A percentile compares a stretch with the other conserved stretches of the same genome.
phyloP scores from a whole-genome alignment of 2,113 vertebrate genomes.

The Centropristis striata region DNA sequence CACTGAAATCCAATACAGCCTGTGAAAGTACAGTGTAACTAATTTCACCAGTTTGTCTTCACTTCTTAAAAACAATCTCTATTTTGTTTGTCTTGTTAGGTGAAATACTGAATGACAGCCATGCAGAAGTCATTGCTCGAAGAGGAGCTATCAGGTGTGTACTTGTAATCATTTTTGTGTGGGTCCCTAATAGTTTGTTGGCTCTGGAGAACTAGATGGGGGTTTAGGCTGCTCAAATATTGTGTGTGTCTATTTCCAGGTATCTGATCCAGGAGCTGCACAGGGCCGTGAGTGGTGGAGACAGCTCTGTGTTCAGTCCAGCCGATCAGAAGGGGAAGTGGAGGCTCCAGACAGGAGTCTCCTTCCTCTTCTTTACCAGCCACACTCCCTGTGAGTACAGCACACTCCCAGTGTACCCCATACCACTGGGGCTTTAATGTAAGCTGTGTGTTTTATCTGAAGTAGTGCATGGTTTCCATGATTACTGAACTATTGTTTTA shows the following conservation, averaged over 20 bases:
- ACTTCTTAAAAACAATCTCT: background rate
- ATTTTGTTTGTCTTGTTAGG: slow-evolving; percentile 78
- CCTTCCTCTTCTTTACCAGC: slow-evolving; percentile 94
- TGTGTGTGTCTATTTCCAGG: slow-evolving; percentile 77
- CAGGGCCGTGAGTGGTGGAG: slow-evolving; percentile 72
- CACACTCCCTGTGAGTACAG: slow-evolving; percentile 95
- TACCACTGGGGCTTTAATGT: background rate
- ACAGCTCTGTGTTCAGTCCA: slow-evolving; percentile 86
- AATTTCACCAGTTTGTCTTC: background rate
- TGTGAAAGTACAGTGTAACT: background rate
- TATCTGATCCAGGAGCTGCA: slow-evolving; percentile 92
- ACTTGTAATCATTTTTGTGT: background rate
- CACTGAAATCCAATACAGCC: background rate
- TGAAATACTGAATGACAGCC: slow-evolving; percentile 95
- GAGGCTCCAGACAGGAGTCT: slow-evolving; percentile 85
- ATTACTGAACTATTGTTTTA: background rate
- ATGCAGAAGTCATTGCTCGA: slow-evolving; percentile 94
- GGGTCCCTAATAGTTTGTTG: background rate
- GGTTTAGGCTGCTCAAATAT: too few species aligned
- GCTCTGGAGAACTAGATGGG: background rate
- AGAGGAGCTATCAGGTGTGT: slow-evolving; percentile 92
- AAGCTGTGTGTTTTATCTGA: background rate
- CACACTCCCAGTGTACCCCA: background rate
- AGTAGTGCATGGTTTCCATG: background rate
- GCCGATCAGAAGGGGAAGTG: slow-evolving; percentile 87